Percentiles rank a stretch among this genome's conserved stretches.
Evolutionary conservation across 2,113 vertebrate species (phyloP).

Genomic region (Odontophorus gujanensis): DNA sequence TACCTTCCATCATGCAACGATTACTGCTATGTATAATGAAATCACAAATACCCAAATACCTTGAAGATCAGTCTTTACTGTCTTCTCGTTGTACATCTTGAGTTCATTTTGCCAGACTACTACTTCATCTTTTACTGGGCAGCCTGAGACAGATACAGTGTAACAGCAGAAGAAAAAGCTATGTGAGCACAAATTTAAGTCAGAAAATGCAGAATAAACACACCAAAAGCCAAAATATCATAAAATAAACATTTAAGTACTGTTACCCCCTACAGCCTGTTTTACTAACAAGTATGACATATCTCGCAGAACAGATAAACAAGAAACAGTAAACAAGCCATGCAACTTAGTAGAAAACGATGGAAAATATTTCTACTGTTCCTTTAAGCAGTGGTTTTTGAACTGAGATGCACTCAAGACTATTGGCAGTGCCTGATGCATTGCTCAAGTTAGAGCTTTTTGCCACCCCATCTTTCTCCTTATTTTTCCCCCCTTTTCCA

Average conservation of each 20-base stretch:
- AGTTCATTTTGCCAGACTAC: background rate
- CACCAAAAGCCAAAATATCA: background rate
- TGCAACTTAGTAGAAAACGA: background rate
- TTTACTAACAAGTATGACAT: background rate
- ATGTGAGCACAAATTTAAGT: background rate
- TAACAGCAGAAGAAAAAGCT: slow-evolving; percentile 15
- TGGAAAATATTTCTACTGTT: background rate
- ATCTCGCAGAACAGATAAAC: background rate
- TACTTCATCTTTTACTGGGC: background rate
- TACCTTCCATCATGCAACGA: accelerated
- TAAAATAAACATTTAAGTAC: slow-evolving; percentile 29
- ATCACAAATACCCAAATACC: slow-evolving; percentile 5
- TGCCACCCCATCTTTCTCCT: background rate
- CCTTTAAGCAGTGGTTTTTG: background rate
- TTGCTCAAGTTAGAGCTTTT: background rate
- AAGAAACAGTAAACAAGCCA: slow-evolving; percentile 3
- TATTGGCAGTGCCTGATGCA: background rate
- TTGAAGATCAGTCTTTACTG: background rate
- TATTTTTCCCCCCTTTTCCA: background rate
- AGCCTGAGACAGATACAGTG: background rate
- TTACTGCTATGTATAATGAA: background rate
- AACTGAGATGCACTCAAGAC: background rate
- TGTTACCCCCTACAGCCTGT: background rate
- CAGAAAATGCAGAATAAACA: slow-evolving; percentile 14
- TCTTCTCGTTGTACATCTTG: background rate